Evolutionary conservation across 2,797 vertebrate genomes (phyloP), one percentile per base, ranked within the genome.

Genomic region (Enteromius trimaculatus): DNA sequence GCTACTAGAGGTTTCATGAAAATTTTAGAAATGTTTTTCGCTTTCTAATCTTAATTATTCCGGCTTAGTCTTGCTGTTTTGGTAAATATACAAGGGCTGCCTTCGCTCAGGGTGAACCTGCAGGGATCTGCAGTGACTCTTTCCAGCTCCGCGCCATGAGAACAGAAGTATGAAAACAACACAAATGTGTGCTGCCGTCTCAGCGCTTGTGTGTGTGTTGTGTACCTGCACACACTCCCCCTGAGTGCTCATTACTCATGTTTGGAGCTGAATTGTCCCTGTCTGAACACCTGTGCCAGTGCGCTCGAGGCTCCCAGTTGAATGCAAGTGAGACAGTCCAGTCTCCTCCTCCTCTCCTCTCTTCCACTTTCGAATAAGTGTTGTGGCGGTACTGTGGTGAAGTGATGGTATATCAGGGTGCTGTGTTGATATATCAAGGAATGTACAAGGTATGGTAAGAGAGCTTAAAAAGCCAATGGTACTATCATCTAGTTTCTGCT

Each of bases 201-300:
- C 26, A 49, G 64, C 2, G 55, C 37, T 31, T 77, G 80, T 72
- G 77, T 69, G 81, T 65, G 80, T 69, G 74, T 69, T 87, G 70
- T 89, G 74, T 83, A 79, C 78, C 37, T 81, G 83, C 83, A 86
- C 84, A 87, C 82, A 81, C 82, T 79, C 80, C 88, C 86, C 88
- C 70, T 82, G 88, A 85, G 88, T 87, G 55, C 85, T 89, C 88
- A 89, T 89, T 89, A 89, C 78, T 87, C 88, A 86, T 87, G 86
- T 87, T 89, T 86, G 85, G 80, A 85, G 82, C 85, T 76, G 87
- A 77, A 71, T 83, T 88, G 84, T 86, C 80, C 85, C 80, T 81
- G 80, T 79, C 80, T 86, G 86, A 89, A 87, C 88, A 89, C 85
- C 88, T 89, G 88, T 81, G 85, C 85, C 85, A 79, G 23, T 74